phyloP scores from a whole-genome alignment of 2,113 vertebrate species.

The Delphinapterus leucas region DNA sequence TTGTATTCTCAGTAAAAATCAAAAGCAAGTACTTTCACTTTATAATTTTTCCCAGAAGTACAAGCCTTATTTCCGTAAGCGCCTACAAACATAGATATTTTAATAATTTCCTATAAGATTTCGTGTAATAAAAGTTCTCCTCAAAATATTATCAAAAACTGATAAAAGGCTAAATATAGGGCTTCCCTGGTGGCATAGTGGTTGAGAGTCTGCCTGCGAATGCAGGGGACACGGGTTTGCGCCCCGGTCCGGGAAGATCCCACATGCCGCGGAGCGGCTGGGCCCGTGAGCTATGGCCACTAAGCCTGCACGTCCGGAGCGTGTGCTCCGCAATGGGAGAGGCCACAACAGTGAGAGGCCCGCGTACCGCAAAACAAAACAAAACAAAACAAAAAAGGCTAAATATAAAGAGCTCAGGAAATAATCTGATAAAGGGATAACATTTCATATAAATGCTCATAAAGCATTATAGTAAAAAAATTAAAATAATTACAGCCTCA shows the following conservation, averaged over 20 bases:
- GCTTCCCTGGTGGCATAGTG: too few relatives aligned
- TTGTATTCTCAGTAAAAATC: background rate
- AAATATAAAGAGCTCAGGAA: background rate
- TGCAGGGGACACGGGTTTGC: too few relatives aligned
- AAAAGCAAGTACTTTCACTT: constrained; percentile 25
- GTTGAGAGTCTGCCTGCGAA: too few relatives aligned
- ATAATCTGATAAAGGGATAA: background rate
- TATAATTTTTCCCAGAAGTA: background rate
- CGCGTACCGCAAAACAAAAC: too few relatives aligned
- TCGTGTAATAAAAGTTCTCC: background rate
- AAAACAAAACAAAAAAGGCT: too few relatives aligned
- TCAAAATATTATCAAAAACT: background rate
- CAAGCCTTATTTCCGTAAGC: background rate
- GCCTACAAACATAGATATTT: background rate
- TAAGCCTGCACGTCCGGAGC: too few relatives aligned
- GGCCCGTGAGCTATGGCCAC: too few relatives aligned
- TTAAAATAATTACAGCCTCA: background rate
- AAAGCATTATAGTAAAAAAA: background rate
- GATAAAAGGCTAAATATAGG: background rate
- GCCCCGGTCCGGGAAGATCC: too few relatives aligned
- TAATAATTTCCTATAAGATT: background rate
- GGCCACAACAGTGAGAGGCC: too few relatives aligned
- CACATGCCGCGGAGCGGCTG: too few relatives aligned
- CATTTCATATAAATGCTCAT: background rate
- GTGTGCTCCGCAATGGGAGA: too few relatives aligned